These are phyloP conservation scores for Chloromyia formosa DNA, from an alignment of 2,888 invertebrate species.

Conservation along the genomic window DNA sequence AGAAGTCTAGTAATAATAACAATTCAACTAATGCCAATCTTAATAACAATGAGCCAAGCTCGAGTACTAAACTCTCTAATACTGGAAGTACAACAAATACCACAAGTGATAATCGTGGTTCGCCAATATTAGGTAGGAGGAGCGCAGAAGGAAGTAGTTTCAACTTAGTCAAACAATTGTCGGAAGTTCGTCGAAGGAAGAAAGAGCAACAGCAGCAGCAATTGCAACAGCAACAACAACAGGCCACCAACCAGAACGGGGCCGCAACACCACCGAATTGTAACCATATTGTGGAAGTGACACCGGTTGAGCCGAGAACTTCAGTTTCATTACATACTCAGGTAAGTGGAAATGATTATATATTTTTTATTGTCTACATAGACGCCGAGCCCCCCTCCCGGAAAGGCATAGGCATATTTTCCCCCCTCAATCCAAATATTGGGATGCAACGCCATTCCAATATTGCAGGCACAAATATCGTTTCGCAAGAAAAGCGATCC, in stretches of 20 bases:
- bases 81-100: conserved; percentile 46
- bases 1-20: conserved; percentile 37
- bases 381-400: too few relatives aligned
- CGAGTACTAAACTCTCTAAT: conserved; percentile 44
- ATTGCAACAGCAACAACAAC: conserved; percentile 56
- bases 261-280: conserved; percentile 52
- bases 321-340: conserved; percentile 64
- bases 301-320: conserved; percentile 62
- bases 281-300: conserved; percentile 58
- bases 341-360: conserved; percentile 52
- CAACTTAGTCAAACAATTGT: conserved; percentile 62
- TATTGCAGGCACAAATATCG: too few relatives aligned
- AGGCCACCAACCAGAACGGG: conserved; percentile 47
- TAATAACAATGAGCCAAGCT: conserved; percentile 43
- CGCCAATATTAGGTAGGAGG: conserved; percentile 60
- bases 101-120: conserved; percentile 55
- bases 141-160: conserved; percentile 59
- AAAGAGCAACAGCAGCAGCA: conserved; percentile 55
- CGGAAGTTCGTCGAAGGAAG: conserved; percentile 61
- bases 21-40: conserved; percentile 30
- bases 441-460: too few relatives aligned
- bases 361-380: background rate
- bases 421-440: too few relatives aligned
- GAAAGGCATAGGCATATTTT: too few relatives aligned
- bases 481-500: too few relatives aligned